Percentiles rank a stretch among this genome's conserved stretches.
These are phyloP conservation scores for Paramisgurnus dabryanus DNA, from an alignment of 2,113 vertebrate species.

Conservation along the genomic window DNA sequence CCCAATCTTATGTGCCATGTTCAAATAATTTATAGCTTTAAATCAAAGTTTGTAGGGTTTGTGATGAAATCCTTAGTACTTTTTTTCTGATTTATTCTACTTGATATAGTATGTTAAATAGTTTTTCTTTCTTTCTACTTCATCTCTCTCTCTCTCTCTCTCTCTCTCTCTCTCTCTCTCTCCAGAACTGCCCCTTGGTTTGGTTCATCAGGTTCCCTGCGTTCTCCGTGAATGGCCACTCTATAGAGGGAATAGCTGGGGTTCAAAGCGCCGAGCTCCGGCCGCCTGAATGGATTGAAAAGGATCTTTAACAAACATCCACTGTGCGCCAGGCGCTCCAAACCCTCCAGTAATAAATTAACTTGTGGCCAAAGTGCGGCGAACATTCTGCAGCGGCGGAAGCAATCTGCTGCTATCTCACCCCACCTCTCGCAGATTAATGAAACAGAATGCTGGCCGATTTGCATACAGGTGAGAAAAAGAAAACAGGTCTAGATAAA, in stretches of 20 bases:
- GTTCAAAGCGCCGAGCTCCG: conserved; percentile 50
- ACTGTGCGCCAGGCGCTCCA: conserved; percentile 51
- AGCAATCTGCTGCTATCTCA: conserved; percentile 53
- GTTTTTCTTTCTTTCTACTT: conserved; percentile 3
- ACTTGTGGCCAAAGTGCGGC: conserved; percentile 70
- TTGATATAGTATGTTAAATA: too few relatives aligned
- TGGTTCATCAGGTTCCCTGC: conserved; percentile 53
- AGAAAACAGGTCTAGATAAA: conserved; percentile 52
- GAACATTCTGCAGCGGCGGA: conserved; percentile 62
- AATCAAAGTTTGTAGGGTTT: too few relatives aligned
- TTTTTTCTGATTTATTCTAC: too few relatives aligned
- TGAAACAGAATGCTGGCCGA: conserved; percentile 55
- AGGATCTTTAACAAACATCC: conserved; percentile 59
- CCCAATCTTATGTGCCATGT: too few relatives aligned
- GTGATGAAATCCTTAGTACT: too few relatives aligned
- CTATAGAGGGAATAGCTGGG: conserved; percentile 45
- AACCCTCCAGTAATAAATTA: conserved; percentile 61
- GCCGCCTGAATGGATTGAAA: conserved; percentile 49
- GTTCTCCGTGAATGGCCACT: conserved; percentile 50
- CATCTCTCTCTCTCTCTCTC: conserved; percentile 4
- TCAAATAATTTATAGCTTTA: too few relatives aligned
- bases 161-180: conserved; percentile 26
- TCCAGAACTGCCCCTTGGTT: conserved; percentile 48
- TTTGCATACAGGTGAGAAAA: conserved; percentile 74
- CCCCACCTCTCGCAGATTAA: conserved; percentile 56